Evolutionary conservation across 2,113 vertebrate genomes (phyloP).

Genomic region (Gallinago undulata): DNA sequence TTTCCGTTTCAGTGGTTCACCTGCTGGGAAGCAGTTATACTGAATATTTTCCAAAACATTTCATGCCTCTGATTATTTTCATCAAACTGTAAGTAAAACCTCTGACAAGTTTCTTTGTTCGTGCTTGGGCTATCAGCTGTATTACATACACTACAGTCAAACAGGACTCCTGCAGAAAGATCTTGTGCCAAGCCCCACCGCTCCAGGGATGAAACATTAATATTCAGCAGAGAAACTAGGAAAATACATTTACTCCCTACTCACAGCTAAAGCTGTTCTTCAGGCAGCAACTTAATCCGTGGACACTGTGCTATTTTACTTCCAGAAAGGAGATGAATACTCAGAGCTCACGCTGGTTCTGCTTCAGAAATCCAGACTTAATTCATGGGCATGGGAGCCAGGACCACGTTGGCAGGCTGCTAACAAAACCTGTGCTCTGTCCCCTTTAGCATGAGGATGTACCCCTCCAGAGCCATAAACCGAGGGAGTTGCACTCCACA

Average conservation of each 20-base stretch:
- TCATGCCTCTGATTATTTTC: background rate
- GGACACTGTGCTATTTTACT: slow-evolving; percentile 27
- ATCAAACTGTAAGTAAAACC: background rate
- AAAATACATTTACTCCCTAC: slow-evolving; percentile 42
- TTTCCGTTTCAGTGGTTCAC: background rate
- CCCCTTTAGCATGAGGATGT: background rate
- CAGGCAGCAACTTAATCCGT: slow-evolving; percentile 27
- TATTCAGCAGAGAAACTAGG: background rate
- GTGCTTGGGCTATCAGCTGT: background rate
- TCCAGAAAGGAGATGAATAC: background rate
- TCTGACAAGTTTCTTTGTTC: background rate
- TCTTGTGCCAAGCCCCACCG: background rate
- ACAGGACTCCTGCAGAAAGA: background rate
- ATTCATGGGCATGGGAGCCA: background rate
- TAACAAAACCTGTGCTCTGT: background rate
- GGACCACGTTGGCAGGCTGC: background rate
- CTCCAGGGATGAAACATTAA: slow-evolving; percentile 4
- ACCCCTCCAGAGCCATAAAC: background rate
- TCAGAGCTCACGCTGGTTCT: background rate
- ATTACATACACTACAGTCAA: background rate
- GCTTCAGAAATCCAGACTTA: background rate
- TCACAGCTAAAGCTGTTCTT: slow-evolving; percentile 36
- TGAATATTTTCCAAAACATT: background rate
- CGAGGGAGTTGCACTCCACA: background rate
- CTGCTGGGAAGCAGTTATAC: background rate